These are phyloP conservation scores for Aleadryas rufinucha DNA, from an alignment of 2,113 vertebrate genomes.

Conservation along the genomic window DNA sequence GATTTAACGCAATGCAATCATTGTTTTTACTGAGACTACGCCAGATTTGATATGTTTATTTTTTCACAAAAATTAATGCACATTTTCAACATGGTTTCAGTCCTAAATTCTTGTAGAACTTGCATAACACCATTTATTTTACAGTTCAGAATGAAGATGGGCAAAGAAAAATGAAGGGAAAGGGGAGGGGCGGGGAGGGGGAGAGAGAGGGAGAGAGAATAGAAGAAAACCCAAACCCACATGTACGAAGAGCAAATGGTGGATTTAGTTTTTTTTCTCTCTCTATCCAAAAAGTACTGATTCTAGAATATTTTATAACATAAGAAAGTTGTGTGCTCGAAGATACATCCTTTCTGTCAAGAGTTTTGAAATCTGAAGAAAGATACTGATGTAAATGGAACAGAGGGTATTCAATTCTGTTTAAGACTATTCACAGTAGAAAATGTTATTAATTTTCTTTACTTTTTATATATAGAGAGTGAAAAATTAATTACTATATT, in stretches of 20 bases:
- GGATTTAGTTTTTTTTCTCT: background rate
- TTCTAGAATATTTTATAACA: background rate
- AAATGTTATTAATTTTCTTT: background rate
- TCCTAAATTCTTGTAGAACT: background rate
- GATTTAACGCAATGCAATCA: background rate
- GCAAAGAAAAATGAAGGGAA: background rate
- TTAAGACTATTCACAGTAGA: background rate
- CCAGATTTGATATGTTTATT: background rate
- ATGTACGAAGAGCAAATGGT: background rate
- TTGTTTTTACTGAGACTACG: background rate
- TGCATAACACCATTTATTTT: background rate
- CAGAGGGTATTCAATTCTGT: background rate
- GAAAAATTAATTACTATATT: background rate
- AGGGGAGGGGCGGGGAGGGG: background rate
- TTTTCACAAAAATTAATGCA: background rate
- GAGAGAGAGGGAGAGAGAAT: no score
- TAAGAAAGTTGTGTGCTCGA: background rate
- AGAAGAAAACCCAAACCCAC: background rate
- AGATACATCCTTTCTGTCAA: background rate
- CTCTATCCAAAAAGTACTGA: background rate
- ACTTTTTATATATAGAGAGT: background rate
- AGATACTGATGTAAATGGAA: background rate
- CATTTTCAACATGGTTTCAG: background rate
- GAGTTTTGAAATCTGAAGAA: background rate
- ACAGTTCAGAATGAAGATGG: background rate